Percentiles rank a stretch among this genome's conserved stretches.
Conservation (phyloP, 2,888 invertebrate species). For the Hartigia nigra region DNA sequence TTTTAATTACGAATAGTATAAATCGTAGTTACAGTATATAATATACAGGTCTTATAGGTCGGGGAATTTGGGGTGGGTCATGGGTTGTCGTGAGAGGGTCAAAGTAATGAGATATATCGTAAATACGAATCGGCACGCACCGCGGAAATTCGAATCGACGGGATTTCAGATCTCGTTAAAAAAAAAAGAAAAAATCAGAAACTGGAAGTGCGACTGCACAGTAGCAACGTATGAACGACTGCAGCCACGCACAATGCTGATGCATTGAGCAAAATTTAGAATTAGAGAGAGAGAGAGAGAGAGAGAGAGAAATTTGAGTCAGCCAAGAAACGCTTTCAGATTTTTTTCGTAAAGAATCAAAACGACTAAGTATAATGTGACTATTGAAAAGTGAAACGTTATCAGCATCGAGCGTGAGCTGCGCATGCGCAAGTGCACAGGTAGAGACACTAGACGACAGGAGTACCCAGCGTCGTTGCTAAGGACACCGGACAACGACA, state of each 20-base stretch:
- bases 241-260: not conserved
- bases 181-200: not conserved
- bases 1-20: slow-evolving; percentile 58
- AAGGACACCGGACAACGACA: not conserved
- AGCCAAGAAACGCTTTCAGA: not conserved
- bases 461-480: not conserved
- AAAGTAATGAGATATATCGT: not conserved
- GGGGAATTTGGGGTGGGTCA: not conserved
- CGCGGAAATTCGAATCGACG: not conserved
- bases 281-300: not conserved
- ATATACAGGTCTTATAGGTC: slow-evolving; percentile 49
- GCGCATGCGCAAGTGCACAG: not conserved
- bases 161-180: not conserved
- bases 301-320: not conserved
- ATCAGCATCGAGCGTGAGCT: not conserved
- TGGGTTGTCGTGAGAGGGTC: not conserved
- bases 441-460: not conserved
- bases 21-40: slow-evolving; percentile 63
- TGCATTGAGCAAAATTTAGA: not conserved
- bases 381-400: not conserved
- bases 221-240: not conserved
- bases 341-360: not conserved
- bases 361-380: not conserved
- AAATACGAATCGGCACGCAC: not conserved
- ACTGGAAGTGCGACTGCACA: not conserved